Percentiles rank a stretch among this genome's conserved stretches.
Evolutionary conservation across 2,797 vertebrate genomes (phyloP).

Genomic region (Carduelis carduelis): DNA sequence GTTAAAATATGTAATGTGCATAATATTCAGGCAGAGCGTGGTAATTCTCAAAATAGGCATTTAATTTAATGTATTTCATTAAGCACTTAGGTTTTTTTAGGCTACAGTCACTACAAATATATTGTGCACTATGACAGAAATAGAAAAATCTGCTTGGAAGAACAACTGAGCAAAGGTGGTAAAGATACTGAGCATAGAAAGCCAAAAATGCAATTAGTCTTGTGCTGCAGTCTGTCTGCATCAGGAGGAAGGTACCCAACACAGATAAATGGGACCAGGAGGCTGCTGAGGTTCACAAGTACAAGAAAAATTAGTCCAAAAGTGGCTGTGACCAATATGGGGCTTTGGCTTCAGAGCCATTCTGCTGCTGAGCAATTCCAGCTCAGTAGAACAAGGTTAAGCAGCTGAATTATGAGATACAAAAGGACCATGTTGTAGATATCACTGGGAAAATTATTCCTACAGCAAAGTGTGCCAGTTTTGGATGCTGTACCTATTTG

Average conservation of each 20-base stretch:
- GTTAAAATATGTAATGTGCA: neutral
- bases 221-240: neutral
- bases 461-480: neutral
- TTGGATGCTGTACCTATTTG: neutral
- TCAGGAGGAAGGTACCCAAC: neutral
- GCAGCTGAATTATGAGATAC: neutral
- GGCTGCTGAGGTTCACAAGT: neutral
- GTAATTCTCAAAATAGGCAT: neutral
- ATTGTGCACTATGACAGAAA: neutral
- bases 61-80: conserved; percentile 14
- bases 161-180: neutral
- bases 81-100: conserved; percentile 18
- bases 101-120: neutral
- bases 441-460: neutral
- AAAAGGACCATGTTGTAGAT: neutral
- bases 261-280: neutral
- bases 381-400: neutral
- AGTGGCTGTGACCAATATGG: neutral
- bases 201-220: neutral
- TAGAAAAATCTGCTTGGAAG: neutral
- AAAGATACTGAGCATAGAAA: neutral
- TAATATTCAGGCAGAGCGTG: neutral
- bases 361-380: neutral
- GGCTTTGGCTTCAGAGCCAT: neutral
- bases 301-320: neutral